phyloP scores from a whole-genome alignment of 2,888 invertebrate genomes.

The Catocala fraxini region DNA sequence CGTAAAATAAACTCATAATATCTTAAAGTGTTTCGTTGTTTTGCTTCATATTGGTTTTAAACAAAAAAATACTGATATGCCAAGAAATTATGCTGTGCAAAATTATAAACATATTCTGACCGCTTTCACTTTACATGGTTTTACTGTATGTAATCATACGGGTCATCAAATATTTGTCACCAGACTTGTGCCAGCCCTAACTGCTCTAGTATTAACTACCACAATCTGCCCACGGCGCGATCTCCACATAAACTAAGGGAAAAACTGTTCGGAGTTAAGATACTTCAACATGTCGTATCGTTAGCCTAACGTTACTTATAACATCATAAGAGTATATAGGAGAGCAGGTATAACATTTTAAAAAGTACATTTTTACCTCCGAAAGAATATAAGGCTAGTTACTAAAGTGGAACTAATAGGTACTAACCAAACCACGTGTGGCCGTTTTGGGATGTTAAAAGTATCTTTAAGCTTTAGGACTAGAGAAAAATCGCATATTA shows the following conservation, averaged over 20 bases:
- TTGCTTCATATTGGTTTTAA: too few relatives aligned
- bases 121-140: too few relatives aligned
- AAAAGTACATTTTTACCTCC: background rate
- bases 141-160: too few relatives aligned
- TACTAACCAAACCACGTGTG: conserved; percentile 11
- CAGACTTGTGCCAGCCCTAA: conserved; percentile 13
- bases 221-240: conserved; percentile 22
- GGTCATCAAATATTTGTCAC: too few relatives aligned
- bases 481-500: background rate
- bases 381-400: background rate
- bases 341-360: background rate
- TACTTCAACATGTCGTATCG: conserved; percentile 18
- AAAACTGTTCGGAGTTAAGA: conserved; percentile 22
- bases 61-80: too few relatives aligned
- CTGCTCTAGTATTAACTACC: conserved; percentile 12
- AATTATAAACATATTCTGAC: too few relatives aligned
- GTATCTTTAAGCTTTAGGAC: conserved; percentile 3
- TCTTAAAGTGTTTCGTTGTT: too few relatives aligned
- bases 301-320: conserved; percentile 17
- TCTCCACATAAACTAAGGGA: conserved; percentile 18
- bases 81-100: too few relatives aligned
- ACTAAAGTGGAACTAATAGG: conserved; percentile 5
- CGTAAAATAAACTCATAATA: too few relatives aligned
- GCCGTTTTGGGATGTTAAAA: conserved; percentile 1
- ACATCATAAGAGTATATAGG: conserved; percentile 8